These are phyloP conservation scores for Caenorhabditis sulstoni DNA, from an alignment of 2,888 invertebrate genomes.

Conservation along the genomic window DNA sequence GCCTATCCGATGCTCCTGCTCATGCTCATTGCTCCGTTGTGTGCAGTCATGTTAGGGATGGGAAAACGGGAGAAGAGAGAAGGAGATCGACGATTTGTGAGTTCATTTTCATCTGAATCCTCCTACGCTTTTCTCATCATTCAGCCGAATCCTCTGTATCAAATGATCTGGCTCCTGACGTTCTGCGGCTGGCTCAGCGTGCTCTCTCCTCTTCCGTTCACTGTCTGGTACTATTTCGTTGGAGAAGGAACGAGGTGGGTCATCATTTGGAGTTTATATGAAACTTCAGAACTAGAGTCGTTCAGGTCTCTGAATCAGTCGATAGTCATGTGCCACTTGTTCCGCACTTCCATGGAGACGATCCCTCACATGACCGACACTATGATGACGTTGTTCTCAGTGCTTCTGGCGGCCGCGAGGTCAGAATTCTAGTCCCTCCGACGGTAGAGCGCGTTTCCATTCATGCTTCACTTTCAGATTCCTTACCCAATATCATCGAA, in stretches of 20 bases:
- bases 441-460: background rate
- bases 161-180: slow-evolving; percentile 79
- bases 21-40: slow-evolving; percentile 76
- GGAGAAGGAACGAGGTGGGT: slow-evolving; percentile 74
- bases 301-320: slow-evolving; percentile 78
- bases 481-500: slow-evolving; percentile 79
- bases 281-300: too few relatives aligned
- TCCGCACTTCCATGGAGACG: slow-evolving; percentile 78
- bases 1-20: slow-evolving; percentile 79
- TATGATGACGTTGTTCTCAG: slow-evolving; percentile 79
- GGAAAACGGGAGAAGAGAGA: slow-evolving; percentile 79
- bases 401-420: slow-evolving; percentile 78
- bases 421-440: slow-evolving; percentile 10
- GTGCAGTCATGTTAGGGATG: slow-evolving; percentile 80
- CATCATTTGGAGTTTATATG: too few relatives aligned
- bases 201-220: slow-evolving; percentile 78
- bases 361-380: slow-evolving; percentile 79
- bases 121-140: slow-evolving; percentile 38
- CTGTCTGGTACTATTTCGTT: slow-evolving; percentile 79
- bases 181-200: slow-evolving; percentile 79
- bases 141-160: slow-evolving; percentile 79
- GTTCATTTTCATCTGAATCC: slow-evolving; percentile 43
- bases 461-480: slow-evolving; percentile 66
- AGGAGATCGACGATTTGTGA: slow-evolving; percentile 77
- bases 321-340: slow-evolving; percentile 78